Evolutionary conservation across 2,113 vertebrate genomes (phyloP).

Genomic region (Ictidomys tridecemlineatus): DNA sequence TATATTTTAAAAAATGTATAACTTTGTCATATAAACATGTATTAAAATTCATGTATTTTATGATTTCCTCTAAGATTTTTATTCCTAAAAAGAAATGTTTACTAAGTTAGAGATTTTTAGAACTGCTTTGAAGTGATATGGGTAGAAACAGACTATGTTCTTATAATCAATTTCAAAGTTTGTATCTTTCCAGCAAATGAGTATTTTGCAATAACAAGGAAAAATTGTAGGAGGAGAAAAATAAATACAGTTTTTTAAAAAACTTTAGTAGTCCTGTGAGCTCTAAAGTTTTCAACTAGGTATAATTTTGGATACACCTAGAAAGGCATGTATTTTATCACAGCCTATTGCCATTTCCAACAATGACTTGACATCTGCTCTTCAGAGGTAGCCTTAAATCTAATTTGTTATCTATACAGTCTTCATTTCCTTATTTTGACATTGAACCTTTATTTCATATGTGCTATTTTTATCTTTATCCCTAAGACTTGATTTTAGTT

Average conservation of each 20-base stretch:
- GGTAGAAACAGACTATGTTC: not conserved
- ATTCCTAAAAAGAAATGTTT: slow-evolving; percentile 22
- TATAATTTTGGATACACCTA: not conserved
- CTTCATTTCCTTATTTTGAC: not conserved
- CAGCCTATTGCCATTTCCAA: not conserved
- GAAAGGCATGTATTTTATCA: not conserved
- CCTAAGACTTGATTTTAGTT: not conserved
- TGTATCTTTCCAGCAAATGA: not conserved
- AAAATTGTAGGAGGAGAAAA: not conserved
- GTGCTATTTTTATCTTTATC: not conserved
- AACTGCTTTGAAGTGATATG: slow-evolving; percentile 30
- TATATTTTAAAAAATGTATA: not conserved
- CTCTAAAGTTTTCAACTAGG: not conserved
- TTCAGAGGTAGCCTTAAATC: not conserved
- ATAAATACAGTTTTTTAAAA: not conserved
- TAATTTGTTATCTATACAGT: not conserved
- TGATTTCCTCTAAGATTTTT: not conserved
- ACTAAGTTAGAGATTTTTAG: not conserved
- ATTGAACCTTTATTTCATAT: not conserved
- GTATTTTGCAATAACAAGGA: not conserved
- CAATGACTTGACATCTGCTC: not conserved
- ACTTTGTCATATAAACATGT: not conserved
- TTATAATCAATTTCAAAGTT: slow-evolving; percentile 55
- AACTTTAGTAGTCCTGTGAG: not conserved
- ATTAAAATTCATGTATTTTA: not conserved